phyloP scores from a whole-genome alignment of 2,888 invertebrate species.

The Mechanitis messenoides region DNA sequence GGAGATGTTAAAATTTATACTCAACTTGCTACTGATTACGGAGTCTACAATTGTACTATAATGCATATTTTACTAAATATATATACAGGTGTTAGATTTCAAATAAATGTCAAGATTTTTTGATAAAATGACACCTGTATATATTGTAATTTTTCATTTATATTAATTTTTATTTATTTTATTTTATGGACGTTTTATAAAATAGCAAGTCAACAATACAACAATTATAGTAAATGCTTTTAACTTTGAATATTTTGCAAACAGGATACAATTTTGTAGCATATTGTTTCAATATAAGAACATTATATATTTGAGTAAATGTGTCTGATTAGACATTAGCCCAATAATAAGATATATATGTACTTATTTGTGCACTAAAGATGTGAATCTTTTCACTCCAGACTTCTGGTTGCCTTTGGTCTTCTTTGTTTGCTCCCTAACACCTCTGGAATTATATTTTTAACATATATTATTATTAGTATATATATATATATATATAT shows the following conservation, averaged over 20 bases:
- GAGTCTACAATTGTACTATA: too few species aligned
- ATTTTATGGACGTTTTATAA: conserved; percentile 1
- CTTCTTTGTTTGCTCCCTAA: conserved; percentile 70
- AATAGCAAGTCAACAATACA: conserved; percentile 4
- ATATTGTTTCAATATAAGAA: neutral
- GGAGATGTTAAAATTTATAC: too few species aligned
- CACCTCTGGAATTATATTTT: conserved; percentile 53
- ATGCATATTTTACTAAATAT: neutral
- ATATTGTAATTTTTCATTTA: neutral
- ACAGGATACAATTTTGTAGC: neutral
- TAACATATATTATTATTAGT: neutral
- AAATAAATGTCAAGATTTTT: neutral
- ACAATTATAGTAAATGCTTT: neutral
- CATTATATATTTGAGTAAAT: neutral
- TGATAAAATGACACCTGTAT: neutral
- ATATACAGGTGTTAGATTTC: neutral
- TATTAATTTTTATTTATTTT: neutral
- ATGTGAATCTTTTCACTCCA: conserved; percentile 62
- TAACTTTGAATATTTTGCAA: neutral
- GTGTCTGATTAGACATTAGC: conserved; percentile 11
- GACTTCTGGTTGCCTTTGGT: conserved; percentile 64
- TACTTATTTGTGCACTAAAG: conserved; percentile 65
- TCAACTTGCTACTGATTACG: neutral
- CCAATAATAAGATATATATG: conserved; percentile 21
- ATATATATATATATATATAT: neutral